phyloP scores from a whole-genome alignment of 2,888 invertebrate genomes.

The Heliconius ismenius region DNA sequence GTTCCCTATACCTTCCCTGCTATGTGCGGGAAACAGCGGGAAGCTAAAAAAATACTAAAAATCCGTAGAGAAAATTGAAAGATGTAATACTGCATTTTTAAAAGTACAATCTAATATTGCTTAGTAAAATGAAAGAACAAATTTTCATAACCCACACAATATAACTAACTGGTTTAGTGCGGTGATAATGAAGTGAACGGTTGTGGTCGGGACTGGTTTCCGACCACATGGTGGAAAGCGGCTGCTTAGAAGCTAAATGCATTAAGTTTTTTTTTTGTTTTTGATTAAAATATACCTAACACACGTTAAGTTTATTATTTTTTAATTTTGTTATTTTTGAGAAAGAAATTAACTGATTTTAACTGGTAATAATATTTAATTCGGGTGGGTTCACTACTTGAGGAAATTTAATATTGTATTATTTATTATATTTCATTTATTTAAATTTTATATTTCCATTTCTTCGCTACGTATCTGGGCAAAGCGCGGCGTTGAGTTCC shows the following conservation, averaged over 20 bases:
- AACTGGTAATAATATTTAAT: neutral
- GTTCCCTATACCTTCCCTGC: no score
- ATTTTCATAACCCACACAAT: conserved; percentile 35
- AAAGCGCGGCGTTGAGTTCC: no score
- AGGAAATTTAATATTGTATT: no score
- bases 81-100: neutral
- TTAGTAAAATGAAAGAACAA: neutral
- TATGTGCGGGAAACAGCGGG: no score
- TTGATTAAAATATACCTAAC: neutral
- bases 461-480: no score
- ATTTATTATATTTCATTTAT: no score
- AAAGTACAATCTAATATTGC: neutral
- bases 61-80: neutral
- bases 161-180: conserved; percentile 45
- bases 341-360: neutral
- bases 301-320: neutral
- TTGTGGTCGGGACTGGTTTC: conserved; percentile 43
- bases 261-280: conserved; percentile 12
- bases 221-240: conserved; percentile 45
- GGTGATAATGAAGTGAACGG: conserved; percentile 41
- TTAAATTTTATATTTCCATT: no score
- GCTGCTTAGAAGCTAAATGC: conserved; percentile 29
- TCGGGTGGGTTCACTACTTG: no score
- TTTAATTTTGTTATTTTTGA: neutral
- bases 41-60: no score